Percentiles rank a stretch among this genome's conserved stretches.
Conservation (phyloP, 2,113 vertebrate species). For the Silurus glanis region DNA sequence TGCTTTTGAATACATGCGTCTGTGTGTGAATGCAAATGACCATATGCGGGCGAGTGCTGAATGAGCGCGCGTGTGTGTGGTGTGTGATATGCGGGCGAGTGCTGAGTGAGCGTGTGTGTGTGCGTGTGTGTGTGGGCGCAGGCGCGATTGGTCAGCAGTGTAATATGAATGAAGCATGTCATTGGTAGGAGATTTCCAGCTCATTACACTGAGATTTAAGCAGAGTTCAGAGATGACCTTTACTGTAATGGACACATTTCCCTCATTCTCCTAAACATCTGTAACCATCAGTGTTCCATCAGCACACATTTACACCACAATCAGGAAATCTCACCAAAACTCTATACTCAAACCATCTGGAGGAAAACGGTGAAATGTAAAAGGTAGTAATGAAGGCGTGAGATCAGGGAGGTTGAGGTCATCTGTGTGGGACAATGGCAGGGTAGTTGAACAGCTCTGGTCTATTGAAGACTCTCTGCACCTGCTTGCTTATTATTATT, state of each 20-base stretch:
- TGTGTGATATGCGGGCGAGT: too few species aligned
- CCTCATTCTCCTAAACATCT: slow-evolving; percentile 5
- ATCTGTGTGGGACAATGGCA: slow-evolving; percentile 12
- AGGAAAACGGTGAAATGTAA: background rate
- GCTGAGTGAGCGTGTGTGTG: background rate
- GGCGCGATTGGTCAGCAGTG: background rate
- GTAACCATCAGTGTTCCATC: background rate
- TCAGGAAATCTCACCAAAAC: background rate
- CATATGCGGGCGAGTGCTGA: too few species aligned
- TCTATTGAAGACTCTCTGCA: background rate
- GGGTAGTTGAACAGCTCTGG: slow-evolving; percentile 28
- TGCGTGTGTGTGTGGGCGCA: background rate
- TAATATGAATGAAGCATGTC: background rate
- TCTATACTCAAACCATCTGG: background rate
- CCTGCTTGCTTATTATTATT: too few species aligned
- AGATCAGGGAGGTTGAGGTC: slow-evolving; percentile 20
- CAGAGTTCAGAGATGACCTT: slow-evolving; percentile 21
- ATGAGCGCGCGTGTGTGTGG: too few species aligned
- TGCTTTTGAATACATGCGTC: too few species aligned
- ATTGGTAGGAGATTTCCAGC: background rate
- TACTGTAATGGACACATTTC: slow-evolving; percentile 1
- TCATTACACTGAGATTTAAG: slow-evolving; percentile 8
- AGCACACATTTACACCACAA: background rate
- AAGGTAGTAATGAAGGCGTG: slow-evolving; percentile 1
- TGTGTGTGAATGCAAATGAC: too few species aligned